Percentiles rank a stretch among this genome's conserved stretches.
Evolutionary conservation across 2,113 vertebrate genomes (phyloP).

Genomic region (Campylomormyrus tamandua): DNA sequence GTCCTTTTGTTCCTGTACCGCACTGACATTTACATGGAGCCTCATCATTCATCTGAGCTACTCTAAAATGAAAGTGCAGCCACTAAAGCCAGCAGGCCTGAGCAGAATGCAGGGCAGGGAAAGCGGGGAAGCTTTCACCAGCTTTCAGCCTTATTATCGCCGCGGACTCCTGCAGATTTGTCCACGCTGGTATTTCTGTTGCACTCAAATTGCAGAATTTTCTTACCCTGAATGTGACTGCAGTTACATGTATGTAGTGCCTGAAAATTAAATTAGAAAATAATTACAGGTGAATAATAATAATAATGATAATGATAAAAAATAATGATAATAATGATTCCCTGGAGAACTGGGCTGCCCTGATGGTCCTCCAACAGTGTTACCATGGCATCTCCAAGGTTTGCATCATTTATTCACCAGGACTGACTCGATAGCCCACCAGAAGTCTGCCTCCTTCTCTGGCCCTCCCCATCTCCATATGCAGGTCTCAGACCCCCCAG

Average conservation of each 20-base stretch:
- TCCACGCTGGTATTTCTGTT: not conserved
- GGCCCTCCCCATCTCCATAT: not conserved
- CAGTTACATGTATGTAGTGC: not conserved
- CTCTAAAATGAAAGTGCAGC: not conserved
- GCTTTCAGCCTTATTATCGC: not conserved
- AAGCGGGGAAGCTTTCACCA: not conserved
- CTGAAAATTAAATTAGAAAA: not conserved
- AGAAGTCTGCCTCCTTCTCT: not conserved
- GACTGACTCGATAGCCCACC: not conserved
- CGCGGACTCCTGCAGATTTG: not conserved
- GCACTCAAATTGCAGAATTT: not conserved
- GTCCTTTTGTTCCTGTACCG: not conserved
- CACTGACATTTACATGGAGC: not conserved
- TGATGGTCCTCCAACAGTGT: not conserved
- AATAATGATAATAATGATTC: not conserved
- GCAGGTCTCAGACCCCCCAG: not conserved
- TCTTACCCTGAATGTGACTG: not conserved
- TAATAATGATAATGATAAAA: not conserved
- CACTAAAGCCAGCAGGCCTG: not conserved
- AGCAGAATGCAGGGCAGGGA: not conserved
- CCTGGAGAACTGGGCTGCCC: not conserved
- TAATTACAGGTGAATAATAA: not conserved
- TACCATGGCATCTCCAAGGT: not conserved
- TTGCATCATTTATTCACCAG: not conserved
- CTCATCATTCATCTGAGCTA: not conserved